Percentiles rank a stretch among this genome's conserved stretches.
Evolutionary conservation across 2,888 invertebrate species (phyloP).

Genomic region (Hylaea fasciaria): DNA sequence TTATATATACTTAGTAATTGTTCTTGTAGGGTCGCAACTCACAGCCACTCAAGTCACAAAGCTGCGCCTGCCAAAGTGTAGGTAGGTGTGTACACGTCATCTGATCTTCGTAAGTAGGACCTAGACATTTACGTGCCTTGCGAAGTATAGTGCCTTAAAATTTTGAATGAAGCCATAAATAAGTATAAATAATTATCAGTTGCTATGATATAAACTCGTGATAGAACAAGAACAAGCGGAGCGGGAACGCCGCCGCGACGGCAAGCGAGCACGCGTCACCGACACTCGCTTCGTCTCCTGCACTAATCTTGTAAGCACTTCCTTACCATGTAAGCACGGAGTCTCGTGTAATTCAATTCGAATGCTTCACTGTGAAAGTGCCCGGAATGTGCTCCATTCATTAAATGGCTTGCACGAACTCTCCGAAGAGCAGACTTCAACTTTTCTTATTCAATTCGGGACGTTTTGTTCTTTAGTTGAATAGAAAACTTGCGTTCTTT

Average conservation of each 20-base stretch:
- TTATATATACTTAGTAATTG: too few species aligned
- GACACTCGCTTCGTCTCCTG: constrained; percentile 19
- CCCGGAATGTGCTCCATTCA: constrained; percentile 46
- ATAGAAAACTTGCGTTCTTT: constrained; percentile 14
- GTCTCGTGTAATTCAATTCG: constrained; percentile 58
- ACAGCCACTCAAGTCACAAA: too few species aligned
- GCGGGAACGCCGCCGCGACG: background rate
- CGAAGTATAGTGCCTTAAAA: too few species aligned
- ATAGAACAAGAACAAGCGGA: background rate
- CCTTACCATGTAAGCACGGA: constrained; percentile 45
- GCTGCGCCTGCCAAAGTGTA: too few species aligned
- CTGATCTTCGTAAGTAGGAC: too few species aligned
- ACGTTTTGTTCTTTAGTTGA: constrained; percentile 19
- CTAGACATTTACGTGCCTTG: too few species aligned
- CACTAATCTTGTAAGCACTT: constrained; percentile 51
- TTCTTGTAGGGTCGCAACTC: too few species aligned
- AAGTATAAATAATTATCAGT: too few species aligned
- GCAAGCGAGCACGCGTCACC: constrained; percentile 13
- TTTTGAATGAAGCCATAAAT: too few species aligned
- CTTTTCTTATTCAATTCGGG: constrained; percentile 25
- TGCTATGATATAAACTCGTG: background rate
- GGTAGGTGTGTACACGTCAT: too few species aligned
- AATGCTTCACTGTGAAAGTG: constrained; percentile 46
- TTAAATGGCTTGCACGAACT: constrained; percentile 40
- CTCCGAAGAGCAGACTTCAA: constrained; percentile 26